Evolutionary conservation across 2,113 vertebrate species (phyloP), one percentile per base, ranked within the genome.

Genomic region (Phrynocephalus versicolor): DNA sequence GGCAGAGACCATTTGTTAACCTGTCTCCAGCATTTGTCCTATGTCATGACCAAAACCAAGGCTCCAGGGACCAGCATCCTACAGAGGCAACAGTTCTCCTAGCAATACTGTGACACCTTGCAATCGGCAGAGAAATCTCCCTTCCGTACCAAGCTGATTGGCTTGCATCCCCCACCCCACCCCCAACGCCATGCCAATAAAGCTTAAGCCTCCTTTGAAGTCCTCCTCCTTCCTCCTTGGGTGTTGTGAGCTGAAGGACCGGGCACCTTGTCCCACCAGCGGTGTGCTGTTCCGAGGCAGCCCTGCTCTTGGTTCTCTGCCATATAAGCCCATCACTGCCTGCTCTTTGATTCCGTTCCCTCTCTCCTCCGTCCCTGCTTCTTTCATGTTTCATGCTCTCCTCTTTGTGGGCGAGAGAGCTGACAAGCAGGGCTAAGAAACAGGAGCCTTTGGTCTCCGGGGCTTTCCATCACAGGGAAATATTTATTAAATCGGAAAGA

Each of bases 401-500:
- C 65, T 23, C 33, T 23, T n/a, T n/a, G 58, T 65, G 82, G 33
- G 16, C 58, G 58, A 86, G 13, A 30, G 19, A 73, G 33, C 55
- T 16, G 3, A 19, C 37, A 67, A 87, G 79, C n/a, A 89, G 82
- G 86, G 86, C 76, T 87, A 25, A 30, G 62, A 51, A 60, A 76
- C n/a, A 60, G 0, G 13, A 83, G 70, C 25, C 77, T 1, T 0
- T 3, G 27, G 60, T 51, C 90, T 86, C 84, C 84, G 62, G 84
- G 55, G 87, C n/a, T 90, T 33, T 76, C 87, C 73, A 74, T 80
- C 85, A 25, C 57, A 74, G 65, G 83, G 57, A 85, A 90, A 90
- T 89, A 88, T 89, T 92, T 78, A 88, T 93, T 88, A 88, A 51
- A 37, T 51, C 10, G 45, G 45, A 10, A 10, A 10, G n/a, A n/a